Evolutionary conservation across 2,888 invertebrate genomes (phyloP).

Genomic region (Protonemura montana): DNA sequence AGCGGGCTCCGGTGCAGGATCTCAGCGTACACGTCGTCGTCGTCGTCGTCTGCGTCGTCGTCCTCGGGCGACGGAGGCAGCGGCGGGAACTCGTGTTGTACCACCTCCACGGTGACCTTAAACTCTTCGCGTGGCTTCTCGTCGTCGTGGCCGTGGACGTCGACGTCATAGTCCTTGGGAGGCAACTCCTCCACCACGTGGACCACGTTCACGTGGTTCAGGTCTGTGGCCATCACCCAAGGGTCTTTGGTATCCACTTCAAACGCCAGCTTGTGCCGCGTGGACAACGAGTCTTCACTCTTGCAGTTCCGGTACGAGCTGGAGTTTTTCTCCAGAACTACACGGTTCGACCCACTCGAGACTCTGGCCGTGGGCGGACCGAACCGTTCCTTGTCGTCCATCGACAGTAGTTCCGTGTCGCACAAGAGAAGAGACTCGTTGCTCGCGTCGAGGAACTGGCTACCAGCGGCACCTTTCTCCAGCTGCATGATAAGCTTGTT

Average conservation of each 20-base stretch:
- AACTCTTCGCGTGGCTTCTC: conserved; percentile 55
- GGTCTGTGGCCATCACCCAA: conserved; percentile 52
- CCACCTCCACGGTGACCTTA: conserved; percentile 68
- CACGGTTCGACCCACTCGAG: not conserved
- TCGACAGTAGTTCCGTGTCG: conserved; percentile 15
- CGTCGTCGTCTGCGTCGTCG: conserved; percentile 82
- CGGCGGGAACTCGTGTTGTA: conserved; percentile 75
- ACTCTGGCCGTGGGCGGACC: not conserved
- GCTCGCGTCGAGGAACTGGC: conserved; percentile 39
- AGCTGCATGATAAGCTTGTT: conserved; percentile 47
- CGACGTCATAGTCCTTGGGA: conserved; percentile 28
- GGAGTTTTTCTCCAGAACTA: conserved; percentile 8
- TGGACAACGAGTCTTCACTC: conserved; percentile 23
- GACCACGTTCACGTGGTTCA: conserved; percentile 51
- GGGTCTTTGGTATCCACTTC: conserved; percentile 50
- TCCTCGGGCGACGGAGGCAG: conserved; percentile 77
- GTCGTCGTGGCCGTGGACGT: not conserved
- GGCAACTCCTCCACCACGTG: conserved; percentile 45
- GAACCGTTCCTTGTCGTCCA: not conserved
- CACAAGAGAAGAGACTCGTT: conserved; percentile 37
- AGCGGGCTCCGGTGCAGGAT: conserved; percentile 62
- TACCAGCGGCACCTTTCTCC: conserved; percentile 17
- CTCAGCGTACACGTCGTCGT: conserved; percentile 78
- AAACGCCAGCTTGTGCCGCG: conserved; percentile 34
- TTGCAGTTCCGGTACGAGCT: conserved; percentile 19